These are phyloP conservation scores for Mesocricetus auratus DNA, from an alignment of 2,113 vertebrate genomes.

Conservation along the genomic window DNA sequence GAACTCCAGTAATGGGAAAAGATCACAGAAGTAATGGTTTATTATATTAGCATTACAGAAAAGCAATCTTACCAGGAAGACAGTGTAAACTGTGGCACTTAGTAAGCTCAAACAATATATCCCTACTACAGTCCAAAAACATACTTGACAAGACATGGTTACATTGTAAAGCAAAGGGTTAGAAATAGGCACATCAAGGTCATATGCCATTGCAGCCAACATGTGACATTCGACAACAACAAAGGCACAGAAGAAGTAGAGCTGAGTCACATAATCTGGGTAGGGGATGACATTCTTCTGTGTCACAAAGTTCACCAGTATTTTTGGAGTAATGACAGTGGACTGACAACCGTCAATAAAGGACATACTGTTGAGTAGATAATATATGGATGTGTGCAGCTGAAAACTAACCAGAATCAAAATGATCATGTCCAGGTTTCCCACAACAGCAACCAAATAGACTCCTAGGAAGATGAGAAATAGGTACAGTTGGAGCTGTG, in stretches of 20 bases:
- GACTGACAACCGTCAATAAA: no score
- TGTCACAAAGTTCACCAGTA: no score
- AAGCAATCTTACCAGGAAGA: not conserved
- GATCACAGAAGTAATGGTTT: not conserved
- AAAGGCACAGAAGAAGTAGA: not conserved
- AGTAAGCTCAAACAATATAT: not conserved
- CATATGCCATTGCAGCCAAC: no score
- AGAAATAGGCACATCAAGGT: no score
- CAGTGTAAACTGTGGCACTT: conserved; percentile 15
- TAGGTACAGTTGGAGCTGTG: conserved; percentile 3
- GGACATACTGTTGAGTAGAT: not conserved
- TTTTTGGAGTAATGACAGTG: no score
- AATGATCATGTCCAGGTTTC: not conserved
- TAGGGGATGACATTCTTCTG: no score
- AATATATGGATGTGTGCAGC: not conserved
- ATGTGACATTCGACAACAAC: no score
- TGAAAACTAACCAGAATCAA: not conserved
- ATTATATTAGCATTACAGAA: not conserved
- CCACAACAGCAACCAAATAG: not conserved
- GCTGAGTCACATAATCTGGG: not conserved
- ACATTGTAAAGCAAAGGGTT: not conserved
- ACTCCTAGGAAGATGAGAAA: conserved; percentile 41
- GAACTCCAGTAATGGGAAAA: not conserved
- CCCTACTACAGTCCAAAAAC: not conserved
- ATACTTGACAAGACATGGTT: not conserved